Evolutionary conservation across 2,797 vertebrate genomes (phyloP).

Genomic region (Sebastes nivosus): DNA sequence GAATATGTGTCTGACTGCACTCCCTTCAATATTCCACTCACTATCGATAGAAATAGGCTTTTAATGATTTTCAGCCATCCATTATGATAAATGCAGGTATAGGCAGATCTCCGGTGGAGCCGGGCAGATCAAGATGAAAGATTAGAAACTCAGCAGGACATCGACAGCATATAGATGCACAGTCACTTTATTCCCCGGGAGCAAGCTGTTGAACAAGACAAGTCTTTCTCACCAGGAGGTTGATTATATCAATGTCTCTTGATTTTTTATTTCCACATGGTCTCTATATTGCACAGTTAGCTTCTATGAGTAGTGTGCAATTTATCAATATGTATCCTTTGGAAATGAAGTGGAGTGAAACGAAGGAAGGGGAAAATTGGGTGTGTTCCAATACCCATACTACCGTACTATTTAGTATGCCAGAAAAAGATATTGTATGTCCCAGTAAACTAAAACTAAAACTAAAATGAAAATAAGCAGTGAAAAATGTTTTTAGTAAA

Average conservation of each 20-base stretch:
- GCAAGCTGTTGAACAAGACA: constrained; percentile 12
- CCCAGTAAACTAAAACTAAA: not conserved
- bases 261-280: constrained; percentile 21
- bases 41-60: constrained; percentile 27
- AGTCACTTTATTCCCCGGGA: constrained; percentile 21
- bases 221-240: constrained; percentile 26
- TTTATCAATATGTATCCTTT: not conserved
- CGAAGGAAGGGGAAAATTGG: not conserved
- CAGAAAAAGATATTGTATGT: not conserved
- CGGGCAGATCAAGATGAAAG: constrained; percentile 31
- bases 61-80: constrained; percentile 9
- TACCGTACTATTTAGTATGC: not conserved
- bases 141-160: constrained; percentile 42
- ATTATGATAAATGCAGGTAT: constrained; percentile 9
- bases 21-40: constrained; percentile 6
- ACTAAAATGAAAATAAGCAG: too few species aligned
- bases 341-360: not conserved
- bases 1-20: not conserved
- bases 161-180: constrained; percentile 14
- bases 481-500: too few species aligned
- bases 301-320: not conserved
- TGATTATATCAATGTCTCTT: constrained; percentile 45
- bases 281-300: not conserved
- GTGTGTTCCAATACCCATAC: not conserved
- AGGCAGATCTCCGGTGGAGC: constrained; percentile 5